These are phyloP conservation scores for Parapristionchus giblindavisi DNA, from an alignment of 2,888 invertebrate species.

Conservation along the genomic window DNA sequence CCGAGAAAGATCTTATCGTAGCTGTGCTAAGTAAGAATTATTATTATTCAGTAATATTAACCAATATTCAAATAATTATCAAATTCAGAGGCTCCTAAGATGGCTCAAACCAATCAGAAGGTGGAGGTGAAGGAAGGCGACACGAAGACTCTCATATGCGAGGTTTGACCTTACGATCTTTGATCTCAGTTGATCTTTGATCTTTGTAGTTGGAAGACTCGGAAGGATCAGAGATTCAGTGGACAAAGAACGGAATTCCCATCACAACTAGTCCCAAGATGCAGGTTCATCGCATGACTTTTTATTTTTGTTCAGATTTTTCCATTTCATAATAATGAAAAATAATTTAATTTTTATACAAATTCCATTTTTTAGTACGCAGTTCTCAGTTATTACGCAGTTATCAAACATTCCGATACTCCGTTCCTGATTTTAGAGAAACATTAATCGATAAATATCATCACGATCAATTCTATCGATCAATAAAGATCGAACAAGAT, in stretches of 20 bases:
- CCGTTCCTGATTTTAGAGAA: no score
- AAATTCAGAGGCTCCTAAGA: constrained; percentile 57
- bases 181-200: background rate
- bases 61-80: background rate
- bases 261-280: constrained; percentile 48
- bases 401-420: no score
- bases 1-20: constrained; percentile 74
- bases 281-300: constrained; percentile 29
- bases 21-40: constrained; percentile 74
- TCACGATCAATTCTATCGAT: no score
- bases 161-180: constrained; percentile 35
- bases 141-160: constrained; percentile 74
- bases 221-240: constrained; percentile 46
- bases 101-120: constrained; percentile 41
- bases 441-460: no score
- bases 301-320: background rate
- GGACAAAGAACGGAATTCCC: constrained; percentile 59
- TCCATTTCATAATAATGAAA: background rate
- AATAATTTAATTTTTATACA: background rate
- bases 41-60: background rate
- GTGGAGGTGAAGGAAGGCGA: constrained; percentile 73
- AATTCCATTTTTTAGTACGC: background rate
- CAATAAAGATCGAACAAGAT: no score
- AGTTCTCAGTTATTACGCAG: no score
- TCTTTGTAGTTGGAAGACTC: constrained; percentile 26